Evolutionary conservation across 2,113 vertebrate species (phyloP).

Genomic region (Ailurus styani): DNA sequence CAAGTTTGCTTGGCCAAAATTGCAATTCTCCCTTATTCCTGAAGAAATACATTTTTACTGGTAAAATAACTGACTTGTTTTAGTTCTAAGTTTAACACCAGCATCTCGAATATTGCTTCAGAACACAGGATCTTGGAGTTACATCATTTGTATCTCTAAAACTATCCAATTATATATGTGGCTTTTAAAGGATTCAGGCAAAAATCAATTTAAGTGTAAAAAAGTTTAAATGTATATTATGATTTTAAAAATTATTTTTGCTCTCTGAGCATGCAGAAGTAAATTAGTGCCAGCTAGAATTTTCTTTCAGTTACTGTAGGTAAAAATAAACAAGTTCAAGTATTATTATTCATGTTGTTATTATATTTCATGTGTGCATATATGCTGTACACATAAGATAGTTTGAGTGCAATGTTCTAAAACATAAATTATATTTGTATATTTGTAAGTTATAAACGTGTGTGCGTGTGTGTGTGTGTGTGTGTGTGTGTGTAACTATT

Average conservation of each 20-base stretch:
- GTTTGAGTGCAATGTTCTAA: not conserved
- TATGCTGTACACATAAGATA: not conserved
- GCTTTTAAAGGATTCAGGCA: not conserved
- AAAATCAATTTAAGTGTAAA: not conserved
- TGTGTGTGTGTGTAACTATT: not conserved
- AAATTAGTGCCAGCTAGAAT: not conserved
- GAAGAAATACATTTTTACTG: not conserved
- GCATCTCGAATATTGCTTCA: not conserved
- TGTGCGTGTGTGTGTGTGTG: too few species aligned
- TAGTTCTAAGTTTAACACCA: not conserved
- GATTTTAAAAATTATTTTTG: not conserved
- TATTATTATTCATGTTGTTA: not conserved
- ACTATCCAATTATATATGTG: not conserved
- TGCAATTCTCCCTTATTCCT: not conserved
- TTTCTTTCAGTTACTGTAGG: not conserved
- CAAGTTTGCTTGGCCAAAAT: not conserved
- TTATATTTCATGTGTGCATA: not conserved
- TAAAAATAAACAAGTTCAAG: not conserved
- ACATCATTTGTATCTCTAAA: not conserved
- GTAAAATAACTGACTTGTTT: not conserved
- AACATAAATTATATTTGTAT: not conserved
- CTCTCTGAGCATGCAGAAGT: not conserved
- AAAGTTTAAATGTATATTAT: not conserved
- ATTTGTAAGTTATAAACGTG: not conserved
- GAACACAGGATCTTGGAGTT: not conserved